Evolutionary conservation across 92 coral and sea anemone species (phyloP), one percentile per base, ranked within the genome.

Genomic region (Porites lobata): DNA sequence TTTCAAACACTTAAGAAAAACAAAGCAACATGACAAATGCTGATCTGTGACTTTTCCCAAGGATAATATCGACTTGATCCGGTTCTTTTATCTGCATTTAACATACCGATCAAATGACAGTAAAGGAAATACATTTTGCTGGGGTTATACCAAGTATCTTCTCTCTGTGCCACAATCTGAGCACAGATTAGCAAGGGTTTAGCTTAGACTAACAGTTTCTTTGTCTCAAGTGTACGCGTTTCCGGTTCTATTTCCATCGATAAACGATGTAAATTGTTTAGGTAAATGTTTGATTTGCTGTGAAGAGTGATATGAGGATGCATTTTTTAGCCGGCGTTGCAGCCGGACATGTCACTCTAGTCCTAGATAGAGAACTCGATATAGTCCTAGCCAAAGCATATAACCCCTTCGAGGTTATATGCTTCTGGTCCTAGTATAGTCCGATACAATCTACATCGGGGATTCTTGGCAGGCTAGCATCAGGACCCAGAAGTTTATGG

Each of bases 1-100:
- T 69, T 87, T 73, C 76, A 81, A 80, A 64, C 95, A 92, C 93
- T 89, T 92, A 85, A 20, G 47, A 69, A 9, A 78, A 89, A 84
- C 85, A 92, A 89, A n/a, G 75, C 11, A 54, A 64, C 38, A 85
- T 80, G 26, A 90, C 79, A 73, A 80, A 85, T 43, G 69, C 53
- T 69, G 26, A 87, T 57, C 58, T 47, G 21, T 2, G n/a, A 56
- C 24, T 57, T 18, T 74, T 50, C 17, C 12, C 66, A 29, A 72
- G 53, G 22, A 52, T 43, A 56, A 66, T 58, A 63, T 19, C 32
- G 15, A 6, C 32, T 79, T 76, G 51, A 77, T 66, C 19, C 43
- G 58, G 26, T 26, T 57, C 71, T 78, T n/a, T 47, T 62, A 43
- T 10, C 72, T 6, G 12, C 12, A 12, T 65, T n/a, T 11, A 19